Percentiles rank a stretch among this genome's conserved stretches.
Conservation (phyloP, 2,888 invertebrate genomes). For the Patella depressa region DNA sequence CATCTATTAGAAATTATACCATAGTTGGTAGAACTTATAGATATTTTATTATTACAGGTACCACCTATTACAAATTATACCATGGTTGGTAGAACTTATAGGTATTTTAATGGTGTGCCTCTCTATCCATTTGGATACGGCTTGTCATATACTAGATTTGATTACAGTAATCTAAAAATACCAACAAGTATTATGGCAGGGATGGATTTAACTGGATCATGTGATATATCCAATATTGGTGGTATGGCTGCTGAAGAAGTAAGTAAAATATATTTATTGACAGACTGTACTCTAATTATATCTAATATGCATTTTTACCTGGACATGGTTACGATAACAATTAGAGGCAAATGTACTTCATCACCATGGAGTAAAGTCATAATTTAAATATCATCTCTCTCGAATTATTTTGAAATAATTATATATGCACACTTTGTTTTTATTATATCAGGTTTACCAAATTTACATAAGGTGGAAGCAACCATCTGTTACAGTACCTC, state of each 20-base stretch:
- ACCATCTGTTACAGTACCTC: conserved; percentile 37
- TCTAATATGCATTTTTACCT: too few species aligned
- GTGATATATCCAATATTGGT: neutral
- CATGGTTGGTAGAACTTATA: conserved; percentile 18
- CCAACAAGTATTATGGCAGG: neutral
- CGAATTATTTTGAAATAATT: too few species aligned
- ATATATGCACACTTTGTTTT: too few species aligned
- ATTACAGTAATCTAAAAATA: neutral
- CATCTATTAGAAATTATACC: conserved; percentile 11
- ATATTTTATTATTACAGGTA: conserved; percentile 13
- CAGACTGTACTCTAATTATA: too few species aligned
- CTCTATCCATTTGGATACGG: conserved; percentile 9
- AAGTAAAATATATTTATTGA: neutral
- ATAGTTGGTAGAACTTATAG: conserved; percentile 12
- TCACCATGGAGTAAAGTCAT: too few species aligned
- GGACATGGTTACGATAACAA: too few species aligned
- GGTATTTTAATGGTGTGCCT: conserved; percentile 6
- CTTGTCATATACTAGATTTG: neutral
- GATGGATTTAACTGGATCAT: neutral
- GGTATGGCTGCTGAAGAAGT: neutral
- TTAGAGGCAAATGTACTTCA: too few species aligned
- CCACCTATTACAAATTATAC: conserved; percentile 17
- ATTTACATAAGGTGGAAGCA: conserved; percentile 43
- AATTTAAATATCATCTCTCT: too few species aligned
- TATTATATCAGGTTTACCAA: conserved; percentile 40